phyloP scores from a whole-genome alignment of 1,140 invertebrate genomes.

The Anastatus disparis region DNA sequence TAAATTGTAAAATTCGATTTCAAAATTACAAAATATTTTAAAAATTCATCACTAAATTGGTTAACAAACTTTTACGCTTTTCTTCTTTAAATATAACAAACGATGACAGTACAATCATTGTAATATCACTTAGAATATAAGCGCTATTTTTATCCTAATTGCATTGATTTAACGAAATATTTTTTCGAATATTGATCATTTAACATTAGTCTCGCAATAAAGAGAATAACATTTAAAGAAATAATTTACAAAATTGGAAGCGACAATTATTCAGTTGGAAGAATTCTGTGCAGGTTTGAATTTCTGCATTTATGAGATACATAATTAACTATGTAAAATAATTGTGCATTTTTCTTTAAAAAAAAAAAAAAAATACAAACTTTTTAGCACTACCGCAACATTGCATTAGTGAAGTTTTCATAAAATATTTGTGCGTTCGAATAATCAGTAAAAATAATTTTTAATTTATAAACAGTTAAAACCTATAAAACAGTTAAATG shows the following conservation, averaged over 20 bases:
- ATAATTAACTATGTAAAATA: too few relatives aligned
- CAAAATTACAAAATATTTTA: too few relatives aligned
- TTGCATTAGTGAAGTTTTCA: conserved; percentile 10
- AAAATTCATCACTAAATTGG: too few relatives aligned
- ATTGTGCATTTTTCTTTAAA: background rate
- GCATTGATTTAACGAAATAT: conserved; percentile 17
- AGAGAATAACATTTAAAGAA: too few relatives aligned
- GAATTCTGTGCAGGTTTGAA: background rate
- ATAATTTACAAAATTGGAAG: conserved; percentile 1
- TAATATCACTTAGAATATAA: conserved; percentile 15
- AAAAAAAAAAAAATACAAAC: conserved; percentile 7
- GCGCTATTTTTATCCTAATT: conserved; percentile 10
- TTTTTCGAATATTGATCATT: conserved; percentile 8
- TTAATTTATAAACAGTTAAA: conserved; percentile 19
- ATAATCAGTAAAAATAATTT: conserved; percentile 1
- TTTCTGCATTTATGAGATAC: conserved; percentile 5
- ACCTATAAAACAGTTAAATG: conserved; percentile 21
- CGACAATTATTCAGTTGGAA: conserved; percentile 15
- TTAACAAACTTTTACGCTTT: conserved; percentile 5
- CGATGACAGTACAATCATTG: background rate
- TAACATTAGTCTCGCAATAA: conserved; percentile 4
- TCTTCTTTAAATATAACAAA: conserved; percentile 14
- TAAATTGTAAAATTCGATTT: too few relatives aligned
- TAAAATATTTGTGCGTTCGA: conserved; percentile 22
- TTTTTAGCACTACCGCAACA: background rate